phyloP scores from a whole-genome alignment of 1,140 invertebrate genomes.

The Bombus waltoni region DNA sequence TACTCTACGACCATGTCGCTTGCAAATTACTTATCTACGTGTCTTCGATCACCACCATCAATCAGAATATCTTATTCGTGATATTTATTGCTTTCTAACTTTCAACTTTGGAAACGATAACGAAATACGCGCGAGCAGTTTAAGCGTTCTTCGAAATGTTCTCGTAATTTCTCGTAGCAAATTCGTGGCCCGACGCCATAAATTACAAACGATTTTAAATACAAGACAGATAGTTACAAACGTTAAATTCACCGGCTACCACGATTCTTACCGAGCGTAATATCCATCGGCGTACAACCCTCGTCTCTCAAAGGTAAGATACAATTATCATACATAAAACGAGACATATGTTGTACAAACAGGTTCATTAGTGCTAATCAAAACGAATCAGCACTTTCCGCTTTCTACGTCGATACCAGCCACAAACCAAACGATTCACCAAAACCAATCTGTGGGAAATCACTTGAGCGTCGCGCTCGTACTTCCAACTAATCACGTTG shows the following conservation, averaged over 20 bases:
- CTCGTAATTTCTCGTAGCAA: too few relatives aligned
- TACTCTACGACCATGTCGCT: not conserved
- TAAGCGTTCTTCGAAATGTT: too few relatives aligned
- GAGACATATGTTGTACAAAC: not conserved
- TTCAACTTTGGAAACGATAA: not conserved
- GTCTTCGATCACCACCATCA: too few relatives aligned
- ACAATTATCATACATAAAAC: not conserved
- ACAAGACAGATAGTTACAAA: not conserved
- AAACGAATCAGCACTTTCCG: not conserved
- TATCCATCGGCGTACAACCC: not conserved
- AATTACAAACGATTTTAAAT: too few relatives aligned
- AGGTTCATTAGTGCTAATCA: not conserved
- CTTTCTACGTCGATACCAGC: not conserved
- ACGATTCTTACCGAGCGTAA: not conserved
- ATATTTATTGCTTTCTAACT: not conserved
- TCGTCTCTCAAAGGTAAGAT: not conserved
- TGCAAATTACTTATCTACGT: not conserved
- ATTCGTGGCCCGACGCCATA: too few relatives aligned
- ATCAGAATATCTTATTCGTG: not conserved
- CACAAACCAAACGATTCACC: not conserved
- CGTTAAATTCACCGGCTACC: not conserved
- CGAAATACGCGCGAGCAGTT: too few relatives aligned
- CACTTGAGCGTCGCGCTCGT: slow-evolving; percentile 67
- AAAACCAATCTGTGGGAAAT: slow-evolving; percentile 58
- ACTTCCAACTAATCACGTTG: slow-evolving; percentile 75